Evolutionary conservation across 1,140 invertebrate species (phyloP), one percentile per base, ranked within the genome.

Genomic region (Saccostrea cuccullata): DNA sequence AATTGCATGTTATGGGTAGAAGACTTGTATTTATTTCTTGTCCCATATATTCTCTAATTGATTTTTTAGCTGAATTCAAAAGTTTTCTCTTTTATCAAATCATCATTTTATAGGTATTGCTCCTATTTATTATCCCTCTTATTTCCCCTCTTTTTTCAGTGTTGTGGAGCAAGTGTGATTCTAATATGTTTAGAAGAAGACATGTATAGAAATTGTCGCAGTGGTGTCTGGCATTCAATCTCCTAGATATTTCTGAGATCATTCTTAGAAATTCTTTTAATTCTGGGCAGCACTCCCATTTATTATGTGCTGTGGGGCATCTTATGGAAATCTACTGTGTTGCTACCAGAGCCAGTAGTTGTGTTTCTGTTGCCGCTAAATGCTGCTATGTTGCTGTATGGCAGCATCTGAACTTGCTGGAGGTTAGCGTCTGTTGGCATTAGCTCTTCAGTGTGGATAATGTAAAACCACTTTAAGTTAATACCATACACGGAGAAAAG

Each of bases 301-400:
- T 36, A 36, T 36, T 36, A 36, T 36, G 30, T 36, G 30, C 30
- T 36, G 30, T 36, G 30, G 30, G 30, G 30, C 30, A 36, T 36
- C 30, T 36, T 36, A 36, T 36, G 30, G 30, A 36, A 36, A 36
- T 36, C 30, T n/a, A 73, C 90, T 23, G 85, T 92, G 23, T 17
- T 82, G 82, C 84, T 90, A 12, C 89, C 87, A 12, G 92, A 93
- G 67, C 87, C 90, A 23, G 87, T 90, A n/a, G 91, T 93, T 15
- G 90, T 93, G 36, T 93, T 92, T 64, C 58, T 89, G 0, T 83
- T 92, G 60, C 92, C 92, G 20, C 55, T 92, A 6, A 91, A 91
- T 73, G 77, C 87, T 20, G 73, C 91, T 12, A 67, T 92, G 23
- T 73, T 92, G 47, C 64, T 92, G 36, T 85, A 91, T 86, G 88